phyloP scores from a whole-genome alignment of 2,797 vertebrate species.

The Notamacropus eugenii region DNA sequence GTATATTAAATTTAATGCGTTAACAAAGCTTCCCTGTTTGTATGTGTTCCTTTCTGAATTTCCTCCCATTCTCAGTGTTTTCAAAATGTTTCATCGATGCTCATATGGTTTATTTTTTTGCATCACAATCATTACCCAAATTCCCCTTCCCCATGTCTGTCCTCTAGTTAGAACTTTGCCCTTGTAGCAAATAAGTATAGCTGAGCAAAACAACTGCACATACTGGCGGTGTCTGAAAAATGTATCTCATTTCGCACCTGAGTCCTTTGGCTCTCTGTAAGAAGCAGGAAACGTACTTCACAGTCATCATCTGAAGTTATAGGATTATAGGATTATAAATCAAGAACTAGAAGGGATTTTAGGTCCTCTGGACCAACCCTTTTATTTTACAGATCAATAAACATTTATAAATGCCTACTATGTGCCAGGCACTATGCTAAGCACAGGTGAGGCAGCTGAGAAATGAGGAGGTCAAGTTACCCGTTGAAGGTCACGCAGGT shows the following conservation, averaged over 20 bases:
- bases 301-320: not conserved
- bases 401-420: not conserved
- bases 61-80: not conserved
- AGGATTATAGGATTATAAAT: not conserved
- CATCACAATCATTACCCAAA: not conserved
- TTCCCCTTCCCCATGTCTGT: not conserved
- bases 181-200: not conserved
- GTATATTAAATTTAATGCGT: no score
- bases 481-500: not conserved
- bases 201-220: not conserved
- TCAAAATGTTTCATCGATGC: not conserved
- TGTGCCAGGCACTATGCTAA: not conserved
- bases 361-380: not conserved
- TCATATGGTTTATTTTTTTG: not conserved
- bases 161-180: not conserved
- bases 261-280: not conserved
- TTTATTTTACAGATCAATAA: not conserved
- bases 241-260: not conserved
- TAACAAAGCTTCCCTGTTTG: not conserved
- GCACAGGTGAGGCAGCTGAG: not conserved
- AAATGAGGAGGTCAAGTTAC: not conserved
- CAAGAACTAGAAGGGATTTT: not conserved
- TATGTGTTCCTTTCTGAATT: not conserved
- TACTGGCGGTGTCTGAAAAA: not conserved
- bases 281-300: not conserved